phyloP scores from a whole-genome alignment of 2,888 invertebrate genomes.

The Erebia ligea region DNA sequence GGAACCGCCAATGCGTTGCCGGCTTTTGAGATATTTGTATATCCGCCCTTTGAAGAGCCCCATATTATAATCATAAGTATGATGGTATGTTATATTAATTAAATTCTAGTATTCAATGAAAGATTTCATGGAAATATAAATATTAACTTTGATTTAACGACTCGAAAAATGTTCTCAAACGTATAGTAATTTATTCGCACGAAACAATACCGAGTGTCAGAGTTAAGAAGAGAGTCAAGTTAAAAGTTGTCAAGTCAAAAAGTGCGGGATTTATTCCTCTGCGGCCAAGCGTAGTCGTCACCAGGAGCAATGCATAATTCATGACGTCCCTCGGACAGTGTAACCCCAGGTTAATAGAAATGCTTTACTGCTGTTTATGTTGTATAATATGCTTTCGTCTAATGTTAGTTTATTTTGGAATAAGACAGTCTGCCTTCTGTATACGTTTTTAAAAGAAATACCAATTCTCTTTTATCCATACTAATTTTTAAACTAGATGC shows the following conservation, averaged over 20 bases:
- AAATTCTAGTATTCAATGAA: no score
- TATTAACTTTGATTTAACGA: no score
- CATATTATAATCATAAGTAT: no score
- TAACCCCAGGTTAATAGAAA: conserved; percentile 70
- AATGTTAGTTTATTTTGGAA: conserved; percentile 35
- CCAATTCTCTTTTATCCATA: no score
- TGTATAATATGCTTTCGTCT: conserved; percentile 29
- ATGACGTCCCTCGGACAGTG: conserved; percentile 13
- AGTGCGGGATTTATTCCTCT: conserved; percentile 41
- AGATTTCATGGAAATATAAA: no score
- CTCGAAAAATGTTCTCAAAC: neutral
- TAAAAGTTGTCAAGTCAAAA: conserved; percentile 36
- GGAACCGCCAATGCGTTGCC: no score
- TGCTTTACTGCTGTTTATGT: conserved; percentile 50
- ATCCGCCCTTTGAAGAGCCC: no score
- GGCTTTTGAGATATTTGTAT: no score
- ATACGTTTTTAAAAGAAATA: no score
- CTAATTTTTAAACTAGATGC: no score
- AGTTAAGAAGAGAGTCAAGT: conserved; percentile 27
- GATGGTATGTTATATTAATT: no score
- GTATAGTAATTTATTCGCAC: conserved; percentile 32
- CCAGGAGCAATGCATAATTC: conserved; percentile 33
- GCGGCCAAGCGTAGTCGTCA: conserved; percentile 36
- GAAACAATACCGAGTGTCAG: conserved; percentile 39
- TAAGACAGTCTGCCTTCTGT: no score